Base-by-base conservation (phyloP, 2,113 vertebrate species). In the Aphyosemion australe region DNA sequence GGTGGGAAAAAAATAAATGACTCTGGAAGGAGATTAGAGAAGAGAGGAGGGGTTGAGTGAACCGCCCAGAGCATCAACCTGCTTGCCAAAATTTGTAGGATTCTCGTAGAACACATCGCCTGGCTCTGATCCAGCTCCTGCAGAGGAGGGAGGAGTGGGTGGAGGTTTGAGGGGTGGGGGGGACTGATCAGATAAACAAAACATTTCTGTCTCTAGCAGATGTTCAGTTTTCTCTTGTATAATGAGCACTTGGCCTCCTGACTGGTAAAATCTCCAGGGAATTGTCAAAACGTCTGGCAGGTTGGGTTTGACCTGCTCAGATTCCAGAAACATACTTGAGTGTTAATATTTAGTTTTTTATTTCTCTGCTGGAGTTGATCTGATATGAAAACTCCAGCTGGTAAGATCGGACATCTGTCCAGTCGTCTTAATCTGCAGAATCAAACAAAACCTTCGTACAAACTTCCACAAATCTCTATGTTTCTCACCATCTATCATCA, bases 201-300 rank as follows among this genome's bases (percentile, higher is more conserved):
- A 49, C 66, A 64, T 32, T 69, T 72, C 69, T 76, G 73, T 15
- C 67, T 61, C 61, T 9, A 37, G 15, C 82, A 87, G 80, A 87
- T 88, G 87, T 83, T 84, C 66, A 13, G 2, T 54, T 66, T 66
- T 57, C 53, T 47, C 13, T 45, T 42, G 41, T 11, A 42, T 42
- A 13, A 42, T 4, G 41, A 42, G 41, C 10, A 13, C 12, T 42
- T 42, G 41, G 41, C 41, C 34, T 37, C 34, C 6, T 10, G 34
- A 37, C 34, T 54, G 9, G 34, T 51, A 76, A 71, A 64, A 74
- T 8, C 52, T 60, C 47, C 60, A 56, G 61, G 48, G 43, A 58
- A 73, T 34, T 72, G 64, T 68, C 31, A 34, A 66, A n/a, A n/a
- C 31, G 11, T 45, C 43, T 37, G 9, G 34, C 34, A 12, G 12